Percentiles rank a stretch among this genome's conserved stretches.
These are phyloP conservation scores for Pseudorectes ferrugineus DNA, from an alignment of 2,113 vertebrate genomes.

Conservation along the genomic window DNA sequence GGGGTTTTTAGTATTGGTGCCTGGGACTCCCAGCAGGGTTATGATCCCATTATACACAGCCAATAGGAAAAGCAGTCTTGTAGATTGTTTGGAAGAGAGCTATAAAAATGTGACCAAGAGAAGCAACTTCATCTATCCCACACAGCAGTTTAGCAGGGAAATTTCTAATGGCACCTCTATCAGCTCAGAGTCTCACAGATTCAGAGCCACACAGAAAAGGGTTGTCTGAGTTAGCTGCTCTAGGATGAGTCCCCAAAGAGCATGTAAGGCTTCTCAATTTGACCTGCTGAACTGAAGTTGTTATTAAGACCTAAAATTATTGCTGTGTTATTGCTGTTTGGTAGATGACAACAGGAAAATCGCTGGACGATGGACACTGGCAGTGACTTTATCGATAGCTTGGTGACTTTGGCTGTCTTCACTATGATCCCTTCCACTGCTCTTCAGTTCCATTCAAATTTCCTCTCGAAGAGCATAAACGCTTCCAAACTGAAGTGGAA, in stretches of 20 bases:
- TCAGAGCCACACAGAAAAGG: background rate
- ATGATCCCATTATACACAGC: constrained; percentile 23
- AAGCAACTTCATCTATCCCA: background rate
- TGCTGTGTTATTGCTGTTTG: background rate
- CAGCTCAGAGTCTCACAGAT: background rate
- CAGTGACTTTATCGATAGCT: background rate
- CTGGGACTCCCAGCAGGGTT: constrained; percentile 4
- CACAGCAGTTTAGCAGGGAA: background rate
- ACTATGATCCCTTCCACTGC: background rate
- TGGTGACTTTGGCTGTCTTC: constrained; percentile 38
- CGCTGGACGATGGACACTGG: background rate
- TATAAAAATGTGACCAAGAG: constrained; percentile 23
- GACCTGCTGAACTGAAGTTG: background rate
- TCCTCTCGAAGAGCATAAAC: constrained; percentile 1
- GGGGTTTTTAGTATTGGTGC: background rate
- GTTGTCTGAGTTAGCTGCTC: background rate
- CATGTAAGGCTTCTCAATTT: background rate
- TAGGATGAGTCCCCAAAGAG: constrained; percentile 19
- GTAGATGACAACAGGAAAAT: constrained; percentile 6
- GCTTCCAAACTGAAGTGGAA: constrained; percentile 35
- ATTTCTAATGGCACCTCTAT: background rate
- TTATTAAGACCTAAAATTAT: constrained; percentile 4
- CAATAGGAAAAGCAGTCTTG: background rate
- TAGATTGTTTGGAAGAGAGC: constrained; percentile 18
- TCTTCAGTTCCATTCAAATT: constrained; percentile 18